A percentile compares a stretch with the other conserved stretches of the same genome.
Evolutionary conservation across 2,888 invertebrate genomes (phyloP).

Genomic region (Abrostola triplasia): DNA sequence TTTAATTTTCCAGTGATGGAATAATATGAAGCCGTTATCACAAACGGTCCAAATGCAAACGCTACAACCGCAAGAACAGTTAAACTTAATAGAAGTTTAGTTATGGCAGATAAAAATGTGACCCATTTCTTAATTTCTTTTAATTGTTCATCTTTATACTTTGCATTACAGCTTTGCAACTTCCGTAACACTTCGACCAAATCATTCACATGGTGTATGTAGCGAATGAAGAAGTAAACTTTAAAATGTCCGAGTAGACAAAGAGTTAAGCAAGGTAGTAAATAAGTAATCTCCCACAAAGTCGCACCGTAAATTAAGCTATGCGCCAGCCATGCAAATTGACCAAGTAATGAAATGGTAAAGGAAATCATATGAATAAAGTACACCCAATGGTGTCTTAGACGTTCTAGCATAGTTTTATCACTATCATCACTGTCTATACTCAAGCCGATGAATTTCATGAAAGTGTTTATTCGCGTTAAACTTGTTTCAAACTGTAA

Average conservation of each 20-base stretch:
- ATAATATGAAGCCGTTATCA: conserved; percentile 56
- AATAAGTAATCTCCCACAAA: conserved; percentile 60
- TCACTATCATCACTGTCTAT: conserved; percentile 54
- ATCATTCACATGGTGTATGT: conserved; percentile 56
- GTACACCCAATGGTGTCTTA: conserved; percentile 55
- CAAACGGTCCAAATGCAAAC: conserved; percentile 60
- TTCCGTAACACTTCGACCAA: conserved; percentile 53
- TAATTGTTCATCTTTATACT: conserved; percentile 18
- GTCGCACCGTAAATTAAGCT: conserved; percentile 44
- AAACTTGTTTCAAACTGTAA: conserved; percentile 56
- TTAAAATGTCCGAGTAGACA: conserved; percentile 62
- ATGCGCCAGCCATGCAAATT: conserved; percentile 54
- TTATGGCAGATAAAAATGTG: conserved; percentile 44
- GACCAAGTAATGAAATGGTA: conserved; percentile 44
- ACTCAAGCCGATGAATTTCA: conserved; percentile 55
- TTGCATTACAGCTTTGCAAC: conserved; percentile 29
- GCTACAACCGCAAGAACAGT: conserved; percentile 34
- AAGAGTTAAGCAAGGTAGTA: conserved; percentile 62
- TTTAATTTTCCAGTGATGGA: conserved; percentile 57
- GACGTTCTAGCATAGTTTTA: conserved; percentile 43
- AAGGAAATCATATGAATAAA: conserved; percentile 48
- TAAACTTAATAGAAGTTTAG: conserved; percentile 44
- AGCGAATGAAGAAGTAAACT: conserved; percentile 57
- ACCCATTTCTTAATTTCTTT: conserved; percentile 44
- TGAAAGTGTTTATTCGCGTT: conserved; percentile 47